Percentiles rank a stretch among this genome's conserved stretches.
Conservation (phyloP, 2,888 invertebrate species). For the Lasioglossum morio region DNA sequence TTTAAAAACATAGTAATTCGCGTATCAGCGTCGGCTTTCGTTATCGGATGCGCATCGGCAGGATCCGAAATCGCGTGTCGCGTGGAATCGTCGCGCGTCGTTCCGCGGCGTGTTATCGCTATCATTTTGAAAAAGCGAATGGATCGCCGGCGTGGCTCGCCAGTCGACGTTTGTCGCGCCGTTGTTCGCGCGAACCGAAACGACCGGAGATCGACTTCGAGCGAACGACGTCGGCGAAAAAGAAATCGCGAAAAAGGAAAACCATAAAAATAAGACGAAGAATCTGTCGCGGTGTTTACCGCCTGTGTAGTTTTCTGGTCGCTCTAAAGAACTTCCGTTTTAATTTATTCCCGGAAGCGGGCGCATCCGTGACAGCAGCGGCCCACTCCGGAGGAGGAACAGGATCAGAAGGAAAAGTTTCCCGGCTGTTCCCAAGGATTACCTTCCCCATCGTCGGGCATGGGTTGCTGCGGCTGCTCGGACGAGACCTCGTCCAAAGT, state of each 20-base stretch:
- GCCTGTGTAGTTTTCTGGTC: conserved; percentile 17
- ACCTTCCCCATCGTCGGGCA: conserved; percentile 55
- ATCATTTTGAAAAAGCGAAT: background rate
- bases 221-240: background rate
- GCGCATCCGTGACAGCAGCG: conserved; percentile 47
- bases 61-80: background rate
- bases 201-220: conserved; percentile 7
- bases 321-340: conserved; percentile 47
- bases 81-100: background rate
- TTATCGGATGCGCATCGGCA: background rate
- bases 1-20: background rate
- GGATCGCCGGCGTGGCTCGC: background rate
- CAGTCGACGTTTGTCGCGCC: background rate
- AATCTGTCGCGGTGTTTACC: conserved; percentile 16
- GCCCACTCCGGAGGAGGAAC: conserved; percentile 27
- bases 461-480: conserved; percentile 79
- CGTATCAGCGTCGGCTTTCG: background rate
- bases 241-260: background rate
- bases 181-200: background rate
- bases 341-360: conserved; percentile 62
- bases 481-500: conserved; percentile 79
- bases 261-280: background rate
- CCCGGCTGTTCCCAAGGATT: conserved; percentile 45
- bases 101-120: background rate
- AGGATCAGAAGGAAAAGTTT: conserved; percentile 51